Evolutionary conservation across 2,797 vertebrate genomes (phyloP), one percentile per base, ranked within the genome.

Genomic region (Malacoraja senta): DNA sequence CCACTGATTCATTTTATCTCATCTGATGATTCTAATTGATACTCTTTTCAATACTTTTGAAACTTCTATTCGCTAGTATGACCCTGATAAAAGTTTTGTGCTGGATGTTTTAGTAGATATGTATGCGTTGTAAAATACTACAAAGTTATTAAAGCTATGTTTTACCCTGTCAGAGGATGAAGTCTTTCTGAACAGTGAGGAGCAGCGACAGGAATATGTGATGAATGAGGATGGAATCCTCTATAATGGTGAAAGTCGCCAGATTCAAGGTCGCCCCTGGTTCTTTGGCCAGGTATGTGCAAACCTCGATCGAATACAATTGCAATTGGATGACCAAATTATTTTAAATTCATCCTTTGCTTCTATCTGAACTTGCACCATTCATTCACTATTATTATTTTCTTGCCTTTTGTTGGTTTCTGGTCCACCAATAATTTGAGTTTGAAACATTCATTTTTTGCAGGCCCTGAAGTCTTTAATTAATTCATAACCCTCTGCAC

Each of bases 211-310:
- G 68, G 97, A 97, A 74, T 97, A 97, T 0, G 94, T 97, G 74
- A 94, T 96, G 21, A 96, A 96, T 94, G 97, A 97, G 93, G 94
- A 96, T 17, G 97, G 97, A 3, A 93, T 96, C 26, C 94, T 97
- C 94, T 97, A 95, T 68, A 95, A 94, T 0, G 97, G 97, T 90
- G 44, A 96, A 93, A 61, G 93, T 53, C 94, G 96, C 58, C 95
- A 10, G 81, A 96, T 97, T 93, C 79, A 77, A 61, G 38, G 93
- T 72, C 94, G 96, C 83, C 96, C 96, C 93, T 97, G 97, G 97
- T 97, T 97, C 94, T 97, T 94, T 0, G 96, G 97, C 84, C 97
- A 97, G 97, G 97, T 97, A 96, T 95, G 92, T 26, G 17, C 2
- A 24, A 92, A 38, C 32, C 26, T 58, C n/a, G 38, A 83, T 53